These are phyloP conservation scores for Enteromius trimaculatus DNA, from an alignment of 2,797 vertebrate genomes.

Conservation along the genomic window DNA sequence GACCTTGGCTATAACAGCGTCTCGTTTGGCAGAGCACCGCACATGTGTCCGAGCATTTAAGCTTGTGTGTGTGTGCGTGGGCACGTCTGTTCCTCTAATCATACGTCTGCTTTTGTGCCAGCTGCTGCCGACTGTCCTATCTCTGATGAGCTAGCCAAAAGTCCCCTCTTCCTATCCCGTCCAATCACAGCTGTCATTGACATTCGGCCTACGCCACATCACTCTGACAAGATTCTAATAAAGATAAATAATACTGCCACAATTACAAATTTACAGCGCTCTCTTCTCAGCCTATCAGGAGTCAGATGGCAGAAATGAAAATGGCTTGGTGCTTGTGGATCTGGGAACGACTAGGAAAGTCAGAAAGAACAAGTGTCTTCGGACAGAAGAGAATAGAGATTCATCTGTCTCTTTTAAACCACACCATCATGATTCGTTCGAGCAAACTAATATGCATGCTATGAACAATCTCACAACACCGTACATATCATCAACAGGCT, in stretches of 20 bases:
- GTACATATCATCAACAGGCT: background rate
- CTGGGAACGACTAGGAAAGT: slow-evolving; percentile 49
- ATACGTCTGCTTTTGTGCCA: slow-evolving; percentile 43
- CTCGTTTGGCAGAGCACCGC: background rate
- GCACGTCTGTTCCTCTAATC: slow-evolving; percentile 49
- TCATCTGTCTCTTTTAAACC: slow-evolving; percentile 78
- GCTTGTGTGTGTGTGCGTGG: background rate
- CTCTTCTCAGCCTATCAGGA: slow-evolving; percentile 70
- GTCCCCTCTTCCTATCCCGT: slow-evolving; percentile 41
- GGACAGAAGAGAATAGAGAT: slow-evolving; percentile 73
- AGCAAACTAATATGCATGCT: slow-evolving; percentile 69
- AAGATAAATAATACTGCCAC: slow-evolving; percentile 81
- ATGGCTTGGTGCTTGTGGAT: slow-evolving; percentile 68
- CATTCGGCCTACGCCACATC: slow-evolving; percentile 73
- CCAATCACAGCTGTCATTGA: slow-evolving; percentile 68
- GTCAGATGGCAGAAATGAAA: slow-evolving; percentile 72
- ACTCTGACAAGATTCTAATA: slow-evolving; percentile 82
- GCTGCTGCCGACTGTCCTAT: slow-evolving; percentile 41
- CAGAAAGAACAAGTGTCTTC: slow-evolving; percentile 46
- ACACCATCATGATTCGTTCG: slow-evolving; percentile 80
- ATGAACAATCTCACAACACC: background rate
- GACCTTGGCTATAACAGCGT: slow-evolving; percentile 17
- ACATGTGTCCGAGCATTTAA: slow-evolving; percentile 20
- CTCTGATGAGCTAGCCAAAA: slow-evolving; percentile 50
- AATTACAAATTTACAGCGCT: slow-evolving; percentile 76